Conservation (phyloP, 2,888 invertebrate species). For the Cryptus viduatorius region DNA sequence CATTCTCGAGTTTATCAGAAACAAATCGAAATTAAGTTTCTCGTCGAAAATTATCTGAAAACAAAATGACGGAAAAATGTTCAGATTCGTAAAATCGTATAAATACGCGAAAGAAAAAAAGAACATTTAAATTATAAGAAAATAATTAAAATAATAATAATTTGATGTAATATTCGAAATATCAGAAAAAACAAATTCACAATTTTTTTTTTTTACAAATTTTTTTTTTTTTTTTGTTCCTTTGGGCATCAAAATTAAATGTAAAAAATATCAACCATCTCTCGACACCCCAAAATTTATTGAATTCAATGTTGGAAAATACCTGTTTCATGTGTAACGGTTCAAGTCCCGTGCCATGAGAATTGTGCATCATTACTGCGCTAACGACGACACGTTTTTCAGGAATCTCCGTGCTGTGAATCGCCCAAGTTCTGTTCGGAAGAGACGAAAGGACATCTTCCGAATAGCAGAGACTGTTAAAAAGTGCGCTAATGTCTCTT, state of each 20-base stretch:
- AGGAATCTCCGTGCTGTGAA: slow-evolving; percentile 71
- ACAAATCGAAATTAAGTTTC: slow-evolving; percentile 71
- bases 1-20: slow-evolving; percentile 69
- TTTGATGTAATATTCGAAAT: too few species aligned
- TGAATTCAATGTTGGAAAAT: not conserved
- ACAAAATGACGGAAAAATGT: not conserved
- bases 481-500: slow-evolving; percentile 46
- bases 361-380: slow-evolving; percentile 65
- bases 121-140: too few species aligned
- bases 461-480: slow-evolving; percentile 66
- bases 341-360: slow-evolving; percentile 62
- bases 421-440: slow-evolving; percentile 73
- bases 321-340: slow-evolving; percentile 74
- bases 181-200: too few species aligned
- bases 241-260: not conserved
- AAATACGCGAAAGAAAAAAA: too few species aligned
- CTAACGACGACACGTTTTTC: slow-evolving; percentile 72
- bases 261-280: not conserved
- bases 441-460: slow-evolving; percentile 69
- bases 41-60: slow-evolving; percentile 73
- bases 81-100: not conserved
- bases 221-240: too few species aligned
- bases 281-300: not conserved
- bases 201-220: too few species aligned
- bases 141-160: too few species aligned